Percentiles rank a stretch among this genome's conserved stretches.
Conservation (phyloP, 2,797 vertebrate species). For the Artibeus jamaicensis region DNA sequence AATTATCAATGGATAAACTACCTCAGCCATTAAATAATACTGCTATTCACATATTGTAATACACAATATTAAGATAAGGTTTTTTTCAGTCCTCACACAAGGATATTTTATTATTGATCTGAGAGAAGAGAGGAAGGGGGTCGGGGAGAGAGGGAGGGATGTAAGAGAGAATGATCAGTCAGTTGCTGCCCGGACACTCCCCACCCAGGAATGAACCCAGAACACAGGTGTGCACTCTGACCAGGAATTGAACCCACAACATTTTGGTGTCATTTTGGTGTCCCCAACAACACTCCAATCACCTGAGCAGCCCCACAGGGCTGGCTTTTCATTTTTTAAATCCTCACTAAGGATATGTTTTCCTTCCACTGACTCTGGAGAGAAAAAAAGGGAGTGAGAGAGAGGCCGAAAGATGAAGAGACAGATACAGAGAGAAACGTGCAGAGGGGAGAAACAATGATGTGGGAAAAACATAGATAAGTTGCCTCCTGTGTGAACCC, state of each 20-base stretch:
- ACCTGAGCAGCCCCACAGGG: not conserved
- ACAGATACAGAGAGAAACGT: not conserved
- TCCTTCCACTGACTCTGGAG: not conserved
- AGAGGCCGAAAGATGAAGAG: not conserved
- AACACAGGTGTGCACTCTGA: not conserved
- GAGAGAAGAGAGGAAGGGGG: not conserved
- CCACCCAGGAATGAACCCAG: no score
- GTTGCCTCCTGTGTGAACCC: no score
- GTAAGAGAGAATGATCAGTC: not conserved
- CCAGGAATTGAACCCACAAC: not conserved
- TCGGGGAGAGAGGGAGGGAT: not conserved
- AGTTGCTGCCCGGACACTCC: not conserved
- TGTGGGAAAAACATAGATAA: no score
- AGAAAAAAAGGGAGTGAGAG: not conserved
- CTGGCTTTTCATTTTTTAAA: not conserved
- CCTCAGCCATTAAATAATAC: not conserved
- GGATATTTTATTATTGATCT: not conserved
- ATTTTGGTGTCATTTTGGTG: not conserved
- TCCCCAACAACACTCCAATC: not conserved
- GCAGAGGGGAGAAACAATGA: no score
- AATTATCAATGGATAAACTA: not conserved
- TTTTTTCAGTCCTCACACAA: not conserved
- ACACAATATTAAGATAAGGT: not conserved
- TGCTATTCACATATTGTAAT: not conserved
- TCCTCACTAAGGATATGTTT: not conserved